Conservation (phyloP, 2,888 invertebrate species). For the Anthophora plumipes region DNA sequence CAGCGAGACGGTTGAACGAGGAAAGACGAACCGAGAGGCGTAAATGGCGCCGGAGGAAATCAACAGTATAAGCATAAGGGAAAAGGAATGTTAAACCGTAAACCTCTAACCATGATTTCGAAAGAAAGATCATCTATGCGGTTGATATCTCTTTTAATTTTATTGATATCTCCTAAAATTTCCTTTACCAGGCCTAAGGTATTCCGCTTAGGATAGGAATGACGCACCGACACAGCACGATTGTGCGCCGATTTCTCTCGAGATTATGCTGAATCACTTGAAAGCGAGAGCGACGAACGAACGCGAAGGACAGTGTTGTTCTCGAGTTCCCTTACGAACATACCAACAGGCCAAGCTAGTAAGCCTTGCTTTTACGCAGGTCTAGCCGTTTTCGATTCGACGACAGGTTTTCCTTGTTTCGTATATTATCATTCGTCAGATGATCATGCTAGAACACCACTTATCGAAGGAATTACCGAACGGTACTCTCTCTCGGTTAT, state of each 20-base stretch:
- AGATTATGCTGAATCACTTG: slow-evolving; percentile 60
- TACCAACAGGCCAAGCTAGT: neutral
- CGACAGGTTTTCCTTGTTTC: slow-evolving; percentile 33
- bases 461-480: neutral
- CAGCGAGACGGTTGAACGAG: neutral
- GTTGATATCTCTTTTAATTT: too few species aligned
- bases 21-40: neutral
- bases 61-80: neutral
- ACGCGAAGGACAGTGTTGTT: slow-evolving; percentile 23
- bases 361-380: too few species aligned
- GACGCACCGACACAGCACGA: neutral
- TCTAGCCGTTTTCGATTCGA: neutral
- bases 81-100: neutral
- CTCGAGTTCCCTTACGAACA: slow-evolving; percentile 1
- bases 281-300: slow-evolving; percentile 33
- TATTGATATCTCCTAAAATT: slow-evolving; percentile 6
- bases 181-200: neutral
- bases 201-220: neutral
- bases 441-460: neutral
- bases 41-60: neutral
- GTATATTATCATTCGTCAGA: slow-evolving; percentile 4
- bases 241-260: slow-evolving; percentile 29
- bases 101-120: too few species aligned
- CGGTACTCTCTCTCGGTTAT: neutral
- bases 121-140: too few species aligned